Evolutionary conservation across 2,888 invertebrate genomes (phyloP).

Genomic region (Strigamia crassipes): DNA sequence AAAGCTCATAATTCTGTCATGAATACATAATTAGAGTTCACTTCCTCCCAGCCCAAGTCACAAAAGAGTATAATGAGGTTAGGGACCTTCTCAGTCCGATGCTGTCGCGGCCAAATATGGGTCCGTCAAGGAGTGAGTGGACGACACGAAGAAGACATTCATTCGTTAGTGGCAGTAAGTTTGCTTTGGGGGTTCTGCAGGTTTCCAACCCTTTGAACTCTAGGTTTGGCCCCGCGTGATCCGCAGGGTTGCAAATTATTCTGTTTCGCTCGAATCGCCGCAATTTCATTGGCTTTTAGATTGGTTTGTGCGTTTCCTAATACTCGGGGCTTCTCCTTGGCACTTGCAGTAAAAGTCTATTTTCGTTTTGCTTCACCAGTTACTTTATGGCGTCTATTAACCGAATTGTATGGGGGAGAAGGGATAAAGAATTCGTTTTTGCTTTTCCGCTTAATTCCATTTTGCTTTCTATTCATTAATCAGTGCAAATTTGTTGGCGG

Average conservation of each 20-base stretch:
- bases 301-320: constrained; percentile 10
- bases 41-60: not conserved
- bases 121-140: too few relatives aligned
- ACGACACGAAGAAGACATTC: too few relatives aligned
- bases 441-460: not conserved
- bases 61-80: constrained; percentile 4
- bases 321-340: not conserved
- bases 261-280: constrained; percentile 1
- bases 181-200: not conserved
- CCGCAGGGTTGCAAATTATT: not conserved
- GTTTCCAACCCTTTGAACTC: not conserved
- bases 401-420: not conserved
- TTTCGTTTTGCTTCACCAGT: constrained; percentile 2
- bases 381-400: not conserved
- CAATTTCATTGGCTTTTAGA: not conserved
- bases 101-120: too few relatives aligned
- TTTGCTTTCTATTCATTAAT: not conserved
- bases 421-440: not conserved
- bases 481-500: not conserved
- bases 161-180: not conserved
- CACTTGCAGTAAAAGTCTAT: not conserved
- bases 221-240: not conserved
- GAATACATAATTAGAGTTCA: constrained; percentile 42
- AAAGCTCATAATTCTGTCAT: constrained; percentile 43
- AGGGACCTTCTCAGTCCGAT: not conserved